Evolutionary conservation across 2,797 vertebrate genomes (phyloP).

Genomic region (Uromys caudimaculatus): DNA sequence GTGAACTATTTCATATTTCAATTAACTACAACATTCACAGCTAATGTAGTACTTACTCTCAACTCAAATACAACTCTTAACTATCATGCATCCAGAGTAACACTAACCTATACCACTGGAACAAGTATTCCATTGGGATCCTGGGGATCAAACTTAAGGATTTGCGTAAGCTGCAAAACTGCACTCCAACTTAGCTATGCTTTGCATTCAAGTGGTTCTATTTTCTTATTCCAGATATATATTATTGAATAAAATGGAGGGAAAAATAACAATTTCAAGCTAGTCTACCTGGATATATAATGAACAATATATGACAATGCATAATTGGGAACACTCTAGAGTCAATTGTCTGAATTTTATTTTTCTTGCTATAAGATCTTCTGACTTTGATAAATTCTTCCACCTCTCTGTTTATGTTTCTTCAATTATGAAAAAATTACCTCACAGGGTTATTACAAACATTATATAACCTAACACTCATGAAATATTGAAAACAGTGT

Average conservation of each 20-base stretch:
- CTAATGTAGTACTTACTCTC: background rate
- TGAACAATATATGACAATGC: background rate
- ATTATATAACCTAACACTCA: background rate
- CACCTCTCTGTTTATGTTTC: background rate
- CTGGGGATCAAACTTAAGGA: background rate
- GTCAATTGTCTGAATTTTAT: background rate
- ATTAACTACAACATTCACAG: background rate
- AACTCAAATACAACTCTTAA: background rate
- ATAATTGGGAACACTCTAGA: background rate
- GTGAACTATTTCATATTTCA: background rate
- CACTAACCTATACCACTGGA: background rate
- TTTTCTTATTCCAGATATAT: background rate
- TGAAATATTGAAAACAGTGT: background rate
- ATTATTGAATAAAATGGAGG: background rate
- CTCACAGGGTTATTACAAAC: background rate
- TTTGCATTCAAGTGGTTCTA: background rate
- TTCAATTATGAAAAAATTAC: constrained; percentile 11
- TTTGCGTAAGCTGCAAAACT: background rate
- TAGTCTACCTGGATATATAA: background rate
- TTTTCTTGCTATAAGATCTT: background rate
- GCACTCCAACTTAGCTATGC: background rate
- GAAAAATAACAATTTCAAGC: background rate
- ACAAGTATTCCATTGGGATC: background rate
- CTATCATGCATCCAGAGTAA: background rate
- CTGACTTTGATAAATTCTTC: background rate